Evolutionary conservation across 1,140 invertebrate genomes (phyloP), one percentile per base, ranked within the genome.

Genomic region (Sycobia sp.): DNA sequence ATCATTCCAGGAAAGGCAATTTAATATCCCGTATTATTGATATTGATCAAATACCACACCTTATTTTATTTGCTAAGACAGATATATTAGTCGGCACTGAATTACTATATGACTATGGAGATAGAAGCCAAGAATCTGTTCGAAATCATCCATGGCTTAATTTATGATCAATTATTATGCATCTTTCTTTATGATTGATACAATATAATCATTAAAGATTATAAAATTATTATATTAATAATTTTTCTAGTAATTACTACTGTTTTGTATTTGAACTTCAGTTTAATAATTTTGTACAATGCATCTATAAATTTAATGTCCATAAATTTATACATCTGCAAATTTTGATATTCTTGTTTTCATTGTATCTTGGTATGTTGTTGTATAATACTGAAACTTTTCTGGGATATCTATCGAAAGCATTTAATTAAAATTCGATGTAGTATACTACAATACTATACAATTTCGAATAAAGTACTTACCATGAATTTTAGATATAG

Each of bases 41-140:
- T 63, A 86, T 96, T 39, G 86, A 90, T 69, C 87, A 88, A 51
- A 80, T 76, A 20, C 95, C 97, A 10, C 90, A 91, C 73, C 84
- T 99, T 22, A 90, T 98, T 57, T 83, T 99, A 32, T 84, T 97
- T 22, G 97, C 97, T 14, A 93, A 91, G 65, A 86, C 91, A 62
- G 89, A 97, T 72, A 97, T 99, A 69, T 79, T 87, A 47, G 68
- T 82, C 2, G 95, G 94, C 8, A 92, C 96, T 72, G 97, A 99
- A 82, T 80, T 99, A 34, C 87, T 93, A 3, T 99, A 99, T 79
- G 97, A 99, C 81, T 99, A 99, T 77, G 97, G 97, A 1, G 97
- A 99, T 81, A 84, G 97, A 49, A 95, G 92, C 68, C 92, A 91
- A 79, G 89, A 91, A 72, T 89, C 95, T 8, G 81, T 99, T 62